Evolutionary conservation across 2,888 invertebrate genomes (phyloP).

Genomic region (Drosophila ochracea): DNA sequence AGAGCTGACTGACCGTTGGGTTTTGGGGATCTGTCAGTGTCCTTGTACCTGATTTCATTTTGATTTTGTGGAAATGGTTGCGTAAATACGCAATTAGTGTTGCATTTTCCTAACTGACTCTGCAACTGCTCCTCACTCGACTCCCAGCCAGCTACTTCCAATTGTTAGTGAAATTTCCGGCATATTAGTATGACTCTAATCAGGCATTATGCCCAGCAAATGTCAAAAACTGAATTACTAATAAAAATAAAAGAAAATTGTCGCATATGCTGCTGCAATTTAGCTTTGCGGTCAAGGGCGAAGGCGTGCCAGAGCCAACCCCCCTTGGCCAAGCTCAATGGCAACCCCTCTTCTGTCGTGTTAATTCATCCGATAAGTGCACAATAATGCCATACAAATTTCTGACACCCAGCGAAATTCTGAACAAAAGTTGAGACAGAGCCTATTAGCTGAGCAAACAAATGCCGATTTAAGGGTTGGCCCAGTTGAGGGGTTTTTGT

Average conservation of each 20-base stretch:
- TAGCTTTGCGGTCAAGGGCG: slow-evolving; percentile 58
- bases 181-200: slow-evolving; percentile 54
- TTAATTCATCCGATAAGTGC: slow-evolving; percentile 84
- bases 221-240: slow-evolving; percentile 37
- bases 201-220: slow-evolving; percentile 61
- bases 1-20: neutral
- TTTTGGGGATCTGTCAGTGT: slow-evolving; percentile 16
- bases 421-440: slow-evolving; percentile 45
- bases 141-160: neutral
- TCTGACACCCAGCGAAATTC: slow-evolving; percentile 35
- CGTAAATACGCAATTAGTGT: slow-evolving; percentile 76
- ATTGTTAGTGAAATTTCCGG: slow-evolving; percentile 9
- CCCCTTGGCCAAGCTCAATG: slow-evolving; percentile 9
- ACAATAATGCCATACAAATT: slow-evolving; percentile 80
- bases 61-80: slow-evolving; percentile 71
- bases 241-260: slow-evolving; percentile 65
- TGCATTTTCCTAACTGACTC: slow-evolving; percentile 7
- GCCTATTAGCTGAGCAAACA: slow-evolving; percentile 48
- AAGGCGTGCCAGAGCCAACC: slow-evolving; percentile 23
- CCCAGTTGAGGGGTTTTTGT: slow-evolving; percentile 7
- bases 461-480: slow-evolving; percentile 21
- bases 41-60: slow-evolving; percentile 60
- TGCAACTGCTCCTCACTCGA: neutral
- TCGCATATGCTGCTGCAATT: slow-evolving; percentile 80
- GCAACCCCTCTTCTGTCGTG: slow-evolving; percentile 55